Base-by-base conservation (phyloP, 2,113 vertebrate genomes). In the Hippoglossus stenolepis region DNA sequence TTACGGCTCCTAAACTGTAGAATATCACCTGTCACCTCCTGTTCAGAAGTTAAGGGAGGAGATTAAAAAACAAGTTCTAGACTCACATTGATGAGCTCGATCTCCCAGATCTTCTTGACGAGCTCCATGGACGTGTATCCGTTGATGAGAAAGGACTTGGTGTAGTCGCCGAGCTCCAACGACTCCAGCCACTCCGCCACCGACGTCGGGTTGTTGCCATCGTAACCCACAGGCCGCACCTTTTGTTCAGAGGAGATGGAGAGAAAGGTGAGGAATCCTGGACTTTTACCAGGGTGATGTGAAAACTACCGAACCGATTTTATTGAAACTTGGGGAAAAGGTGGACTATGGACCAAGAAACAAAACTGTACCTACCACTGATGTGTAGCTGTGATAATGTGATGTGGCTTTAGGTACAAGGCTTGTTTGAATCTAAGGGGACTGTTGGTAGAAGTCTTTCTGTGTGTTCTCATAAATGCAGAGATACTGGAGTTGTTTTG, bases 81-180 rank as follows among this genome's bases (percentile, higher is more conserved):
- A 94, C 97, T 98, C 93, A 99, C 98, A 60, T 99, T 99, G 88
- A 99, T 97, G 93, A 99, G 96, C 92, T 99, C 98, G 69, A 98
- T 97, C 84, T 99, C 98, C 98, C 98, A 99, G 92, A 99, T 97
- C 95, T 99, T 99, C 94, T 98, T 98, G 80, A 99, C 96, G 85
- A 98, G 96, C 89, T 99, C 98, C 97, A 99, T 98, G 78, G 97
- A 98, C 8, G 97, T 98, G 94, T 99, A 99, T 77, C 98, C 97
- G 49, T 99, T 99, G 90, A 99, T 95, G 79, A 98, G 97, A 91
- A 99, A 99, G 77, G 96, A 94, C 93, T 99, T 99, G 85, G 97
- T 98, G 95, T 99, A 99, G 93, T 99, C 98, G 24, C 97, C 97
- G 59, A 99, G 91, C 91, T 99, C 98, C 91, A 99, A 87, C 61